phyloP scores from a whole-genome alignment of 2,113 vertebrate species.

The Miniopterus natalensis region DNA sequence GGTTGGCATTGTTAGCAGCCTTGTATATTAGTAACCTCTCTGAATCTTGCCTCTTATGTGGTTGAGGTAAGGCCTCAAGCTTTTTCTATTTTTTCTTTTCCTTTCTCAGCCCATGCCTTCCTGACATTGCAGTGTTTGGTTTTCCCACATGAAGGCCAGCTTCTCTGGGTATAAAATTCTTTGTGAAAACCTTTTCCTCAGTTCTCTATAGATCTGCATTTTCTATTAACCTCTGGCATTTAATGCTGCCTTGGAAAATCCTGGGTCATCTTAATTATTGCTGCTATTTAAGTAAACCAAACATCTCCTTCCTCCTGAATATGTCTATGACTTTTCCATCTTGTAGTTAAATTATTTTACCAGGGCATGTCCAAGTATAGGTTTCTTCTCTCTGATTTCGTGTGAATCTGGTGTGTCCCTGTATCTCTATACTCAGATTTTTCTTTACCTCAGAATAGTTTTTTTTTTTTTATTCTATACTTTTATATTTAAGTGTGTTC shows the following conservation, averaged over 20 bases:
- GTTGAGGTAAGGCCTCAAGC: not conserved
- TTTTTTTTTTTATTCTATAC: not conserved
- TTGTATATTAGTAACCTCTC: not conserved
- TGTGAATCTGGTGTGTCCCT: not conserved
- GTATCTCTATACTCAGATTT: not conserved
- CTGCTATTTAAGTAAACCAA: not conserved
- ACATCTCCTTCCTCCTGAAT: not conserved
- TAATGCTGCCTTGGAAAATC: not conserved
- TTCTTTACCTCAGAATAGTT: not conserved
- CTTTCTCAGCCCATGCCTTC: not conserved
- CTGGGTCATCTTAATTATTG: not conserved
- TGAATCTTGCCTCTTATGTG: not conserved
- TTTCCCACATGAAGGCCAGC: not conserved
- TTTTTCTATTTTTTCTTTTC: not conserved
- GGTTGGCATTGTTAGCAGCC: not conserved
- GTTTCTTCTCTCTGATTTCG: not conserved
- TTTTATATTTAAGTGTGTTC: not conserved
- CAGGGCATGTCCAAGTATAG: not conserved
- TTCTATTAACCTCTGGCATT: not conserved
- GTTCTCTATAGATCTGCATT: not conserved
- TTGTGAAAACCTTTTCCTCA: not conserved
- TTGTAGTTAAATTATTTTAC: conserved; percentile 21
- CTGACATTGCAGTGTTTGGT: not conserved
- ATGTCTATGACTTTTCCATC: not conserved
- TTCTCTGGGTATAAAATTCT: conserved; percentile 22